These are phyloP conservation scores for Amphipyra berbera DNA, from an alignment of 2,888 invertebrate genomes.

Conservation along the genomic window DNA sequence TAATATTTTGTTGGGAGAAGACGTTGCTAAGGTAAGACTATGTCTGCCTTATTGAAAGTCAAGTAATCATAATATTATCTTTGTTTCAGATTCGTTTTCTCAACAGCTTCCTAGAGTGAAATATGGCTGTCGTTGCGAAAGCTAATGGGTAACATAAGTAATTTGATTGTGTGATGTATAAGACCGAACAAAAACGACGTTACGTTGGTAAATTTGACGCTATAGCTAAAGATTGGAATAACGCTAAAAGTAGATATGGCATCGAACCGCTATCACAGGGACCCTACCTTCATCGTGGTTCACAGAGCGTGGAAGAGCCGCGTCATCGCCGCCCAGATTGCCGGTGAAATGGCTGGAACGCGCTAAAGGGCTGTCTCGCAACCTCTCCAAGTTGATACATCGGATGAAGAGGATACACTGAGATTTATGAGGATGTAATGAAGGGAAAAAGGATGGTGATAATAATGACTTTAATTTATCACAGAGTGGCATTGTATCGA, in stretches of 20 bases:
- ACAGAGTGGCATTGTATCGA: not conserved
- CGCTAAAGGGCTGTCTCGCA: conserved; percentile 52
- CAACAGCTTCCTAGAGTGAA: too few species aligned
- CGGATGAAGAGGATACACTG: conserved; percentile 22
- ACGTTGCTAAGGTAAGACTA: too few species aligned
- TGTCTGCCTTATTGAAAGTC: too few species aligned
- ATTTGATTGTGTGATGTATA: too few species aligned
- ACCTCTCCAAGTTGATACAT: conserved; percentile 54
- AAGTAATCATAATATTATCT: too few species aligned
- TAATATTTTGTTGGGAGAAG: too few species aligned
- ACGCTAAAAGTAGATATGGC: not conserved
- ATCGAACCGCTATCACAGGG: conserved; percentile 55
- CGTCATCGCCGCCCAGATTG: conserved; percentile 79
- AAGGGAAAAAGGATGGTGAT: conserved; percentile 34
- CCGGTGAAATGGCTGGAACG: conserved; percentile 69
- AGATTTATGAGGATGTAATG: conserved; percentile 40
- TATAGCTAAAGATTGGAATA: too few species aligned
- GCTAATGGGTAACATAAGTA: too few species aligned
- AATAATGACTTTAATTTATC: conserved; percentile 7
- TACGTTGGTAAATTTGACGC: too few species aligned
- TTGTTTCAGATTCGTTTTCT: too few species aligned
- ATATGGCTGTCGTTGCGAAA: too few species aligned
- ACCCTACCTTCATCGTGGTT: conserved; percentile 58
- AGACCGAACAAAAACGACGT: too few species aligned
- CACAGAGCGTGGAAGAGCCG: conserved; percentile 74